phyloP scores from a whole-genome alignment of 2,797 vertebrate species.

The Cichlasoma orientale region DNA sequence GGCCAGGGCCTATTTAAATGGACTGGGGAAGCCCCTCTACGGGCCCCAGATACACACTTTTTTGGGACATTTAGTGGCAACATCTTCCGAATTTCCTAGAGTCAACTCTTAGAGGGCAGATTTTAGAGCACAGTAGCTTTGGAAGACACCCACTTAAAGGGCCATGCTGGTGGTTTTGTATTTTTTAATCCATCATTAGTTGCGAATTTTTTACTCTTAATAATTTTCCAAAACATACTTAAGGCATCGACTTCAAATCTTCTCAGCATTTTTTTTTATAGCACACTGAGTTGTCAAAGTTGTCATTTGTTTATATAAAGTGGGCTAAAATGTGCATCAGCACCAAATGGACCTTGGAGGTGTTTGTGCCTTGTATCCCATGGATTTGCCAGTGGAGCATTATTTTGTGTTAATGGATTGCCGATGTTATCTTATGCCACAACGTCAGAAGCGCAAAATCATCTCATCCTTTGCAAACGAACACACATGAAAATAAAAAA shows the following conservation, averaged over 20 bases:
- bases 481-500: background rate
- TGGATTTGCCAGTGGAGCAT: conserved; percentile 3
- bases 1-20: conserved; percentile 18
- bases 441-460: background rate
- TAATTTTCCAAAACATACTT: conserved; percentile 7
- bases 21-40: conserved; percentile 33
- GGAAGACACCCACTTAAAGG: conserved; percentile 19
- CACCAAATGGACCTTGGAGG: conserved; percentile 41
- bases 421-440: conserved; percentile 26
- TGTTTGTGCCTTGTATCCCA: conserved; percentile 63
- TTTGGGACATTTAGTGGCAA: background rate
- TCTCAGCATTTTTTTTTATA: conserved; percentile 3
- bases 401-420: background rate
- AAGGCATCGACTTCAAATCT: background rate
- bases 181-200: conserved; percentile 26
- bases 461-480: background rate
- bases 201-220: background rate
- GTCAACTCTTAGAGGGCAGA: background rate
- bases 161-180: conserved; percentile 27
- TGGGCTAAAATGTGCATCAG: conserved; percentile 35
- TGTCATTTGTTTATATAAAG: background rate
- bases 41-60: conserved; percentile 17
- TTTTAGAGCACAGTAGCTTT: conserved; percentile 12
- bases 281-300: background rate
- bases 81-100: background rate